Percentiles rank a stretch among this genome's conserved stretches.
phyloP scores from a whole-genome alignment of 2,797 vertebrate species.

The Galaxias olidus region DNA sequence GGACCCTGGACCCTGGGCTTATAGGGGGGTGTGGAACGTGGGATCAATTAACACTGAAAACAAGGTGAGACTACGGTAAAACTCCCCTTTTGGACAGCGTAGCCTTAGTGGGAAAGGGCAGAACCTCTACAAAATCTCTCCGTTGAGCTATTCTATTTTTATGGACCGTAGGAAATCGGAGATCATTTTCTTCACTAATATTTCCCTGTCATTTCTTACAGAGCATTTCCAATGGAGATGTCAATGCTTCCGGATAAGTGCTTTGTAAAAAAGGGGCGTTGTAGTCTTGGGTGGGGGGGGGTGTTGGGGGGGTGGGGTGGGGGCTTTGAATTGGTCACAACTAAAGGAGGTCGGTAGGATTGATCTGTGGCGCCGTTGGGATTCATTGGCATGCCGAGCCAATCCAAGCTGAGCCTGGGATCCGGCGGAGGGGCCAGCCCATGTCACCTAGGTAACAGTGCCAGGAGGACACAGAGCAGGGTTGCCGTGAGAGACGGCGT shows the following conservation, averaged over 20 bases:
- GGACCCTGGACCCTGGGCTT: background rate
- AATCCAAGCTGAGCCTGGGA: constrained; percentile 67
- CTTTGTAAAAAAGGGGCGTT: constrained; percentile 8
- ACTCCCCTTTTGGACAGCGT: too few species aligned
- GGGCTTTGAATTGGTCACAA: constrained; percentile 53
- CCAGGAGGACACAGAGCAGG: constrained; percentile 76
- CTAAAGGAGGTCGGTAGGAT: constrained; percentile 33
- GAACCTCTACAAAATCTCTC: too few species aligned
- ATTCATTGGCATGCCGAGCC: constrained; percentile 61
- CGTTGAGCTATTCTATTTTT: too few species aligned
- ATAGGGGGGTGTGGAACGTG: too few species aligned
- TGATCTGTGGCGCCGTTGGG: constrained; percentile 48
- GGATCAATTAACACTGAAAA: too few species aligned
- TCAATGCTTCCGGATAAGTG: constrained; percentile 42
- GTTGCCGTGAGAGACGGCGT: constrained; percentile 65
- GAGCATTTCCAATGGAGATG: too few species aligned
- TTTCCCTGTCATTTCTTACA: too few species aligned
- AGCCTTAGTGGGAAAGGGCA: too few species aligned
- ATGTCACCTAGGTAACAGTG: constrained; percentile 88
- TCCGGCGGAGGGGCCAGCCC: constrained; percentile 66
- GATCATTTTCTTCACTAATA: too few species aligned
- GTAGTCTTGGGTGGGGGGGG: constrained; percentile 16
- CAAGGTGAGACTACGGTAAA: too few species aligned
- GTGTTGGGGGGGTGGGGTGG: constrained; percentile 30
- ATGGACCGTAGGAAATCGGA: too few species aligned